Conservation (phyloP, 2,113 vertebrate species). For the Rattus rattus region DNA sequence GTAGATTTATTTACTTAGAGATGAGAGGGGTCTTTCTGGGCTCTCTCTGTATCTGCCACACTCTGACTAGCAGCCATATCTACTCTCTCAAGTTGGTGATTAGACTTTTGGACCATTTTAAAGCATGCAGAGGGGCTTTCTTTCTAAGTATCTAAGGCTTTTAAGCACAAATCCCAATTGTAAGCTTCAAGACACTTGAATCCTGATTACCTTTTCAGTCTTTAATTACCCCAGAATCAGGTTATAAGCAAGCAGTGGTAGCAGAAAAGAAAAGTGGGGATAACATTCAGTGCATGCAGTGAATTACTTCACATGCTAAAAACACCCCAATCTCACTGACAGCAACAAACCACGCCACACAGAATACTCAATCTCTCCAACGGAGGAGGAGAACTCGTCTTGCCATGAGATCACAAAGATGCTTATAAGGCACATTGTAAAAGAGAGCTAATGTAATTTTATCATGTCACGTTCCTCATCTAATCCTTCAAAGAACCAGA, state of each 20-base stretch:
- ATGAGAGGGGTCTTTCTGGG: slow-evolving; percentile 59
- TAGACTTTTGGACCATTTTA: slow-evolving; percentile 87
- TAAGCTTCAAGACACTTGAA: slow-evolving; percentile 84
- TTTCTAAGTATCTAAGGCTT: slow-evolving; percentile 78
- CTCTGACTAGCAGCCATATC: slow-evolving; percentile 77
- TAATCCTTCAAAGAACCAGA: neutral
- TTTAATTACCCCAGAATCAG: slow-evolving; percentile 84
- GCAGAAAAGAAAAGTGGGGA: slow-evolving; percentile 46
- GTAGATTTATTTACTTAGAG: slow-evolving; percentile 65
- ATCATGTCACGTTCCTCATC: neutral
- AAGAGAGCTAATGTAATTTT: neutral
- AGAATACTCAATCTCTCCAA: neutral
- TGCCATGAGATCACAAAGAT: neutral
- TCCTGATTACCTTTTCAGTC: slow-evolving; percentile 84
- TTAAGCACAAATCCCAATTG: slow-evolving; percentile 84
- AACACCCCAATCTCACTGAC: rapidly evolving
- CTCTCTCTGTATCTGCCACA: slow-evolving; percentile 54
- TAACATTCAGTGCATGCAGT: too few species aligned
- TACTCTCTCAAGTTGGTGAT: slow-evolving; percentile 82
- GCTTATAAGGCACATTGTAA: neutral
- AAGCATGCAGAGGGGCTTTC: slow-evolving; percentile 69
- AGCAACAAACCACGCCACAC: neutral
- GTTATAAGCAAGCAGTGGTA: slow-evolving; percentile 76
- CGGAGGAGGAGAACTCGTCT: neutral
- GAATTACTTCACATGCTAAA: neutral